Percentiles rank a stretch among this genome's conserved stretches.
Evolutionary conservation across 2,113 vertebrate genomes (phyloP).

Genomic region (Centropus unirufus): DNA sequence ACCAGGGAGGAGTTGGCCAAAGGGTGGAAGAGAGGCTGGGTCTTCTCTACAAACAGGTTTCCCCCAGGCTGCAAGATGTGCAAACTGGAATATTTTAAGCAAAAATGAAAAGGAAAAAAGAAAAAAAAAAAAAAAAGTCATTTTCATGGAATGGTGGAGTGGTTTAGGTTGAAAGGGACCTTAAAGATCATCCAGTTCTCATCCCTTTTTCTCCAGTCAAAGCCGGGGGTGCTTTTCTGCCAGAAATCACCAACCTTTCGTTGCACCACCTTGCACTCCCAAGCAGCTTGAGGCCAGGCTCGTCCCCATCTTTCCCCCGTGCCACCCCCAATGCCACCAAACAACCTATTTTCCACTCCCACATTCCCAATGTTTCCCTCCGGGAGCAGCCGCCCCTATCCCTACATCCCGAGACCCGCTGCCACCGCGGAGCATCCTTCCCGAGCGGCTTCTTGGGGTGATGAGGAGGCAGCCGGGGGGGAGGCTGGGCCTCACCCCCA

Average conservation of each 20-base stretch:
- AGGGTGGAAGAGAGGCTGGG: not conserved
- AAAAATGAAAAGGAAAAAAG: not conserved
- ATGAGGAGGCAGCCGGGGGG: not conserved
- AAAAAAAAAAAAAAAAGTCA: too few species aligned
- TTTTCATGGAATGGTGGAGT: too few species aligned
- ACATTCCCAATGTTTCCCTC: accelerated
- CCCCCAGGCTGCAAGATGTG: accelerated
- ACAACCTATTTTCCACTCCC: accelerated
- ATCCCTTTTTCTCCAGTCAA: not conserved
- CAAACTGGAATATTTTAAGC: not conserved
- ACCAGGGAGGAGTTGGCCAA: accelerated
- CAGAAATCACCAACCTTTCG: not conserved
- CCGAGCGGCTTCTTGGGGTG: accelerated
- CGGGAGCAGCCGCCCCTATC: accelerated
- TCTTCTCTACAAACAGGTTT: accelerated
- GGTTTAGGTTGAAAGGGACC: too few species aligned
- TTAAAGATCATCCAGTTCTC: too few species aligned
- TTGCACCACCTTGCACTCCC: accelerated
- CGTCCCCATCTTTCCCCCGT: accelerated
- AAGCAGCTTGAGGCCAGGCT: not conserved
- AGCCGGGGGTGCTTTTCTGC: accelerated
- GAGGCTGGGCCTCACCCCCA: not conserved
- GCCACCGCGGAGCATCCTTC: accelerated
- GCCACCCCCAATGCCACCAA: accelerated
- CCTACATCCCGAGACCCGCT: accelerated